Conservation (phyloP, 2,113 vertebrate genomes). For the Boulengerochromis microlepis region DNA sequence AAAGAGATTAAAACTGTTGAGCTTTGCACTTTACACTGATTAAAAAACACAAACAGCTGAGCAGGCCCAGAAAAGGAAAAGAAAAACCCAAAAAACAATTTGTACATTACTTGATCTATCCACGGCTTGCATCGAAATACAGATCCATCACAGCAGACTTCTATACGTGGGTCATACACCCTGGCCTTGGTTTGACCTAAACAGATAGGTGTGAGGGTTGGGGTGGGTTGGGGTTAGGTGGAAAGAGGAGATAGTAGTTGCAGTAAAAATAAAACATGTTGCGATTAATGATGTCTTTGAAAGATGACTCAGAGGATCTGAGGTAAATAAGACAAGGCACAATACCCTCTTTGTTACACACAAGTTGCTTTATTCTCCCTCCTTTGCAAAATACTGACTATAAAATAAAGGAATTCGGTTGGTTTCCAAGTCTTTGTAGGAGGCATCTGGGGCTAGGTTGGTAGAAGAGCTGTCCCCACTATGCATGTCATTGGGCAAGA, state of each 20-base stretch:
- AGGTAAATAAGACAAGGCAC: background rate
- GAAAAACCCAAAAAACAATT: background rate
- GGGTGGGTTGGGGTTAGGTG: background rate
- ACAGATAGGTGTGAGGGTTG: background rate
- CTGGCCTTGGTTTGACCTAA: background rate
- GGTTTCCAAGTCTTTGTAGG: background rate
- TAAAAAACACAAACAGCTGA: background rate
- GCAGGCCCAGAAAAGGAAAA: background rate
- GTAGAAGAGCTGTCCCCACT: background rate
- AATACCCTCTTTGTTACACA: background rate
- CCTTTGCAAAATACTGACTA: background rate
- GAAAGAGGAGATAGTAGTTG: background rate
- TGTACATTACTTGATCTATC: conserved; percentile 1
- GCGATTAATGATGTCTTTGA: background rate
- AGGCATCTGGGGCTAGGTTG: background rate
- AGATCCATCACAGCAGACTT: background rate
- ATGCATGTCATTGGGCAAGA: background rate
- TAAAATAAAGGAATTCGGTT: background rate
- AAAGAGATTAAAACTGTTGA: background rate
- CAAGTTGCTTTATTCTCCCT: background rate
- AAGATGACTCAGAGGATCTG: background rate
- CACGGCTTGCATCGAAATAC: background rate
- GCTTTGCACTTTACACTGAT: background rate
- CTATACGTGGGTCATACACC: background rate
- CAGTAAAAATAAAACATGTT: background rate